Conservation (phyloP, 2,888 invertebrate genomes). For the Spilarctia lutea region DNA sequence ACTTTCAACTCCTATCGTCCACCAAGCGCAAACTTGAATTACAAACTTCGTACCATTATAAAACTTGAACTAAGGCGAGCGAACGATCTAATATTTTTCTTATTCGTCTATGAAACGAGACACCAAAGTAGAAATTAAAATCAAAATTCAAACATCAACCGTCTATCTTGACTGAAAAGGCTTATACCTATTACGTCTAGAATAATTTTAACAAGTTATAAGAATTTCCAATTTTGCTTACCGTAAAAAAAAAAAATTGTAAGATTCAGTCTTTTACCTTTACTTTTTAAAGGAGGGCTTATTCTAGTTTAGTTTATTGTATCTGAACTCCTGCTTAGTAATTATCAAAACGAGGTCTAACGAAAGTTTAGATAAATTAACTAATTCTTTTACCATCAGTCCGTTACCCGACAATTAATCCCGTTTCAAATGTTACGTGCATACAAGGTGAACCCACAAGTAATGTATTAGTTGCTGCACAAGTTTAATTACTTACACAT, state of each 20-base stretch:
- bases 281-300: neutral
- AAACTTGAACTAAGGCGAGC: slow-evolving; percentile 46
- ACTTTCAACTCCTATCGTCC: slow-evolving; percentile 49
- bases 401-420: neutral
- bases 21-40: slow-evolving; percentile 37
- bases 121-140: slow-evolving; percentile 18
- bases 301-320: neutral
- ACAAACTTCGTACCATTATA: slow-evolving; percentile 50
- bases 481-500: neutral
- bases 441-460: neutral
- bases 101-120: slow-evolving; percentile 32
- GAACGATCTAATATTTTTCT: slow-evolving; percentile 31
- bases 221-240: neutral
- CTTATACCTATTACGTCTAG: slow-evolving; percentile 1
- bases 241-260: neutral
- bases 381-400: neutral
- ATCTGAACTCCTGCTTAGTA: neutral
- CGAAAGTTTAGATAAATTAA: neutral
- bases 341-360: neutral
- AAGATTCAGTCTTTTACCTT: neutral
- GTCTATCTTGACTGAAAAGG: neutral
- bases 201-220: neutral
- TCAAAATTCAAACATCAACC: slow-evolving; percentile 3
- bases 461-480: neutral
- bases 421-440: neutral